Evolutionary conservation across 1,140 invertebrate species (phyloP).

Genomic region (Periplaneta americana): DNA sequence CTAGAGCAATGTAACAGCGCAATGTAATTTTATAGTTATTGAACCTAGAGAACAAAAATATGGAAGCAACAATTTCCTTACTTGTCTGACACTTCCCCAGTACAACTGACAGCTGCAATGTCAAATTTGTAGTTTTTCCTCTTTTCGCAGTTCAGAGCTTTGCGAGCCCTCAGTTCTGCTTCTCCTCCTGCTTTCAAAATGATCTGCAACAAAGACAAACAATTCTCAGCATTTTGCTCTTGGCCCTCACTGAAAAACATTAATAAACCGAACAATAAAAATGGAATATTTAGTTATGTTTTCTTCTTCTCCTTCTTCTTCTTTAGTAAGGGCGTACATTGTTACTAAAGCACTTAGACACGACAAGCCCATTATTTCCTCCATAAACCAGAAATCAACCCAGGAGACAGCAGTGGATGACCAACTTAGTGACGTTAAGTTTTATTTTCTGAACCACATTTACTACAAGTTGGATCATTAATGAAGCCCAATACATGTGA

Average conservation of each 20-base stretch:
- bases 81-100: slow-evolving; percentile 77
- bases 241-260: neutral
- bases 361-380: no score
- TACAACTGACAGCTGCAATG: slow-evolving; percentile 87
- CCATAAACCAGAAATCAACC: no score
- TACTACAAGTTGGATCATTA: no score
- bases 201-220: slow-evolving; percentile 38
- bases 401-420: no score
- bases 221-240: neutral
- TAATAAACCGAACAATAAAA: neutral
- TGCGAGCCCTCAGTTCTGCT: slow-evolving; percentile 66
- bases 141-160: slow-evolving; percentile 88
- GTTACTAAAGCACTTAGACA: no score
- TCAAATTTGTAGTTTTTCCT: slow-evolving; percentile 92
- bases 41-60: no score
- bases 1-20: no score
- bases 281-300: neutral
- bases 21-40: no score
- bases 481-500: no score
- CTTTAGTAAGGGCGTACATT: no score
- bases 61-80: slow-evolving; percentile 40
- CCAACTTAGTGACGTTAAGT: no score
- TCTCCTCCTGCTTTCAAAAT: slow-evolving; percentile 48
- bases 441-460: no score
- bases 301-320: neutral